These are phyloP conservation scores for Eugnorisma glareosa DNA, from an alignment of 2,888 invertebrate genomes.

Conservation along the genomic window DNA sequence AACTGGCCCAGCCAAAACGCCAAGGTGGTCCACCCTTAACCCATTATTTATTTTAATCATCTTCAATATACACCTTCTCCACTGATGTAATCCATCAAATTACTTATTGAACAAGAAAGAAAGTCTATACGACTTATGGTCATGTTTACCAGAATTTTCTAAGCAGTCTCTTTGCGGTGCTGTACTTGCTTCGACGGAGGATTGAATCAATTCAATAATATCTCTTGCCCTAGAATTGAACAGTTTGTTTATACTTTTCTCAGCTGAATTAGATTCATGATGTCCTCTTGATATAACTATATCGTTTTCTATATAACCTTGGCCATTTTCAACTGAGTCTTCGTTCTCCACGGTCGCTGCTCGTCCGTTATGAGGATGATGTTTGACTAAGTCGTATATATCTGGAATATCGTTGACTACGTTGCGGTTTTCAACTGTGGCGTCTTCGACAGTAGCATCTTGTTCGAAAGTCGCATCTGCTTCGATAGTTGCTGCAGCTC, in stretches of 20 bases:
- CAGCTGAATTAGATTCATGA: slow-evolving; percentile 22
- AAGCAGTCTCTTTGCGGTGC: slow-evolving; percentile 8
- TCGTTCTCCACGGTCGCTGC: not conserved
- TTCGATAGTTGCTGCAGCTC: not conserved
- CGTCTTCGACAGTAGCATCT: not conserved
- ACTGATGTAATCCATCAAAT: not conserved
- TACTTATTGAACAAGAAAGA: slow-evolving; percentile 60
- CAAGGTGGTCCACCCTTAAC: not conserved
- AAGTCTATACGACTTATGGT: slow-evolving; percentile 55
- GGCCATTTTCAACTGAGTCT: not conserved
- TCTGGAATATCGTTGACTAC: not conserved
- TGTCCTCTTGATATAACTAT: slow-evolving; percentile 36
- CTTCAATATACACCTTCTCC: not conserved
- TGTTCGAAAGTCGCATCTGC: not conserved
- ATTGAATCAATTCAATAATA: slow-evolving; percentile 43
- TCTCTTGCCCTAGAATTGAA: slow-evolving; percentile 19
- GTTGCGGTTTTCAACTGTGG: not conserved
- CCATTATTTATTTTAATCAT: not conserved
- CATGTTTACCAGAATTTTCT: slow-evolving; percentile 2
- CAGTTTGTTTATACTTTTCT: slow-evolving; percentile 35
- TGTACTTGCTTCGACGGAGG: slow-evolving; percentile 42
- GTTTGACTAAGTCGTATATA: slow-evolving; percentile 15
- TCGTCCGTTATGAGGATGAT: not conserved
- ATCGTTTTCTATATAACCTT: slow-evolving; percentile 19
- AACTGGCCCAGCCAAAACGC: not conserved